Percentiles rank a stretch among this genome's conserved stretches.
These are phyloP conservation scores for Stomatorhinus walkeri DNA, from an alignment of 2,797 vertebrate genomes.

Conservation along the genomic window DNA sequence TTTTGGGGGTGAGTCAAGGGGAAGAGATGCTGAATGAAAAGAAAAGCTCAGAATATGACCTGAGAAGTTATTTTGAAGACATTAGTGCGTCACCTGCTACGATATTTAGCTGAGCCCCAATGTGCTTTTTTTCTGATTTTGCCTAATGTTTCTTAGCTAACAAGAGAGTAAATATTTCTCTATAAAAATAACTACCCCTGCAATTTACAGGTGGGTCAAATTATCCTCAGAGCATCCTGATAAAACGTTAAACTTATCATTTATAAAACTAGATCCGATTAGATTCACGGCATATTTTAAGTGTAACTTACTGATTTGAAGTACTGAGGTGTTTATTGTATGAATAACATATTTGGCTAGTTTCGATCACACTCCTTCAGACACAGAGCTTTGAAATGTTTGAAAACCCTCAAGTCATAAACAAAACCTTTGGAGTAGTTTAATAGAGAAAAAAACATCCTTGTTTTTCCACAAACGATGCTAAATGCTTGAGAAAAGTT, in stretches of 20 bases:
- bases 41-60: neutral
- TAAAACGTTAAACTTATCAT: neutral
- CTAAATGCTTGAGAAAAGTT: neutral
- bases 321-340: neutral
- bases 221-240: neutral
- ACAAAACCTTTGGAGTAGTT: neutral
- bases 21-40: neutral
- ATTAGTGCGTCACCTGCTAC: neutral
- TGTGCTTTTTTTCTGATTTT: neutral
- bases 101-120: neutral
- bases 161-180: neutral
- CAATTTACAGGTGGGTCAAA: neutral
- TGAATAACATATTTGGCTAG: neutral
- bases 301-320: neutral
- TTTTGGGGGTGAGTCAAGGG: neutral
- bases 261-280: neutral
- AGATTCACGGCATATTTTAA: neutral
- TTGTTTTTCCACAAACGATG: neutral
- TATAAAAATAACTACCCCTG: neutral
- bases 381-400: neutral
- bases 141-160: constrained; percentile 1
- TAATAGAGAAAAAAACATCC: neutral
- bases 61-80: neutral
- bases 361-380: neutral
- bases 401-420: neutral